Conservation (phyloP, 2,113 vertebrate genomes). For the Microcebus jonahi region DNA sequence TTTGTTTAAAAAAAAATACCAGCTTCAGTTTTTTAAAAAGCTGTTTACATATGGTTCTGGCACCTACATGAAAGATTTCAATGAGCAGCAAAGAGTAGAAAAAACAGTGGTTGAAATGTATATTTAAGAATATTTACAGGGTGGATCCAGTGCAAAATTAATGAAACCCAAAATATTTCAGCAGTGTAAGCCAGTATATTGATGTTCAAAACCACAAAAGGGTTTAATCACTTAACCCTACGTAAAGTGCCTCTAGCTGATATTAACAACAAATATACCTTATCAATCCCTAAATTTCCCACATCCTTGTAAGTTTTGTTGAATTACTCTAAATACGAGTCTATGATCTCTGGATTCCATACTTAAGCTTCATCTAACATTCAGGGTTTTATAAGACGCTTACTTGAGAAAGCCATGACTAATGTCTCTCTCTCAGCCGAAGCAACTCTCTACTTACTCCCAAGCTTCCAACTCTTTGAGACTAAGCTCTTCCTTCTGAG, state of each 20-base stretch:
- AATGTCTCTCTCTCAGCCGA: not conserved
- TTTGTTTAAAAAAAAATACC: conserved; percentile 58
- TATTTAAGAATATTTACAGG: conserved; percentile 60
- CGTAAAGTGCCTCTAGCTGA: conserved; percentile 78
- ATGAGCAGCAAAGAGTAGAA: conserved; percentile 66
- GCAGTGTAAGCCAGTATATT: conserved; percentile 58
- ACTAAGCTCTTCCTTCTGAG: not conserved
- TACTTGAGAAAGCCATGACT: not conserved
- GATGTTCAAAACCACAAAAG: conserved; percentile 64
- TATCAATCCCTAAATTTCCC: not conserved
- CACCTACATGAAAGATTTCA: conserved; percentile 64
- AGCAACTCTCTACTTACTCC: not conserved
- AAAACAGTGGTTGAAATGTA: conserved; percentile 74
- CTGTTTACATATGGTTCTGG: conserved; percentile 64
- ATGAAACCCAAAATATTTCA: conserved; percentile 54
- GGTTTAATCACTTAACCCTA: conserved; percentile 20
- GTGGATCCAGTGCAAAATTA: conserved; percentile 82
- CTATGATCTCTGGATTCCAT: not conserved
- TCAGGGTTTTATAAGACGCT: fast-evolving
- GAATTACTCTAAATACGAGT: not conserved
- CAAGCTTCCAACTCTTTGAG: not conserved
- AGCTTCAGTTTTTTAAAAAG: conserved; percentile 62
- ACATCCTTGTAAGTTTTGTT: not conserved
- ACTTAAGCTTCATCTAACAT: not conserved
- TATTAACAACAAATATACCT: conserved; percentile 1